phyloP scores from a whole-genome alignment of 2,797 vertebrate species.

The Emys orbicularis region DNA sequence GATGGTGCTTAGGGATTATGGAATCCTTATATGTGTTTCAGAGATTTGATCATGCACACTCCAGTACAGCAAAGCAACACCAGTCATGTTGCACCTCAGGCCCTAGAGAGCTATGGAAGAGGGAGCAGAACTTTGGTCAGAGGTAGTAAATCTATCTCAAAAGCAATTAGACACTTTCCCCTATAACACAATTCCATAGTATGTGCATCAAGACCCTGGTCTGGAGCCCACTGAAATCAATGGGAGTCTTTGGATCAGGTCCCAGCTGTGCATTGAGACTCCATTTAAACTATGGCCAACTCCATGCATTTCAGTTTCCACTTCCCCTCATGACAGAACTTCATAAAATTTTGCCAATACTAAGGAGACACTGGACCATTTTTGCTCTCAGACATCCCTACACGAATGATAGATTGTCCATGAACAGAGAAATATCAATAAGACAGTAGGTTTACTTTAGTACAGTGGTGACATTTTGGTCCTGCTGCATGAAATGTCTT shows the following conservation, averaged over 20 bases:
- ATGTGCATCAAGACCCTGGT: not conserved
- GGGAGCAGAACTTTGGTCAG: not conserved
- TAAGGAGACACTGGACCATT: not conserved
- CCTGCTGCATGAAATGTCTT: conserved; percentile 68
- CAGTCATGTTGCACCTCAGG: not conserved
- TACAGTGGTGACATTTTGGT: conserved; percentile 69
- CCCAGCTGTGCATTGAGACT: not conserved
- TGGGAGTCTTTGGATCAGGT: not conserved
- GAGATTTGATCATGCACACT: not conserved
- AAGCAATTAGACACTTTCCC: not conserved
- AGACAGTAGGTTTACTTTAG: conserved; percentile 80
- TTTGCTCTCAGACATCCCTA: not conserved
- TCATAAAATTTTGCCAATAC: not conserved
- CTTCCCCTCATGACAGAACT: not conserved
- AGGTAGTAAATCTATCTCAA: not conserved
- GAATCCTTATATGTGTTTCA: not conserved
- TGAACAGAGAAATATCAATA: not conserved
- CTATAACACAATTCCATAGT: not conserved
- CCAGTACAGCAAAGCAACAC: not conserved
- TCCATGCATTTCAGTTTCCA: not conserved
- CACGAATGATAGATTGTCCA: not conserved
- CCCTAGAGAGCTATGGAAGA: not conserved
- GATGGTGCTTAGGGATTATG: not conserved
- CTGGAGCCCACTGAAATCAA: not conserved
- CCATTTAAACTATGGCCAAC: not conserved